These are phyloP conservation scores for Xylocopa sonorina DNA, from an alignment of 1,140 invertebrate genomes.

Conservation along the genomic window DNA sequence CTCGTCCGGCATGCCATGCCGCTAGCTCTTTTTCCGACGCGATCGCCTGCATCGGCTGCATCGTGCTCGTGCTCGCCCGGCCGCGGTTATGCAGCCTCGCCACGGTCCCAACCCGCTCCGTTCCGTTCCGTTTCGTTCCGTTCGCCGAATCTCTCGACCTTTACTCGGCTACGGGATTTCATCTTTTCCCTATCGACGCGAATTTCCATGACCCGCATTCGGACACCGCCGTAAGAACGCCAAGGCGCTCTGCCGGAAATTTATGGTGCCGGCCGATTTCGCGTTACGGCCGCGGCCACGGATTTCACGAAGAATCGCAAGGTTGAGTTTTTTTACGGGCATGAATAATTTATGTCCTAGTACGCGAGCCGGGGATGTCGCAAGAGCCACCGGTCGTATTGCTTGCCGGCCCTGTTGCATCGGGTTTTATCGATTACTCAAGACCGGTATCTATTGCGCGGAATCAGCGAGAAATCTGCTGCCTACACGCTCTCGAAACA, in stretches of 20 bases:
- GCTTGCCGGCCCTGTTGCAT: slow-evolving; percentile 12
- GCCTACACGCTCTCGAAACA: too few relatives aligned
- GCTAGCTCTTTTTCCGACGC: slow-evolving; percentile 37
- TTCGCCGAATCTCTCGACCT: not conserved
- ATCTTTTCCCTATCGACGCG: slow-evolving; percentile 1
- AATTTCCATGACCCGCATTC: slow-evolving; percentile 36
- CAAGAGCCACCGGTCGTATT: slow-evolving; percentile 13
- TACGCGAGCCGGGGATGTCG: slow-evolving; percentile 25
- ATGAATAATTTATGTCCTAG: slow-evolving; percentile 48
- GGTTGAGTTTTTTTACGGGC: slow-evolving; percentile 28
- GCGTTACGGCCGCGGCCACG: slow-evolving; percentile 18
- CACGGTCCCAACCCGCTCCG: not conserved
- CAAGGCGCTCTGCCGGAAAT: slow-evolving; percentile 25
- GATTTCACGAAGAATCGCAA: slow-evolving; percentile 22
- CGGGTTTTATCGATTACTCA: slow-evolving; percentile 1
- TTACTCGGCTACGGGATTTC: not conserved
- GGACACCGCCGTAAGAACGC: not conserved
- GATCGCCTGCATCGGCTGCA: slow-evolving; percentile 47
- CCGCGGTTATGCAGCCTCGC: slow-evolving; percentile 1
- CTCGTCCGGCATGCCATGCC: not conserved
- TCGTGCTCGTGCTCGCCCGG: too few relatives aligned
- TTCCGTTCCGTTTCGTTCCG: not conserved
- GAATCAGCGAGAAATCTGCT: not conserved
- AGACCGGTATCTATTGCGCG: not conserved
- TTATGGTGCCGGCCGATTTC: slow-evolving; percentile 14